Base-by-base conservation (phyloP, 1,140 invertebrate genomes). In the Musca domestica region DNA sequence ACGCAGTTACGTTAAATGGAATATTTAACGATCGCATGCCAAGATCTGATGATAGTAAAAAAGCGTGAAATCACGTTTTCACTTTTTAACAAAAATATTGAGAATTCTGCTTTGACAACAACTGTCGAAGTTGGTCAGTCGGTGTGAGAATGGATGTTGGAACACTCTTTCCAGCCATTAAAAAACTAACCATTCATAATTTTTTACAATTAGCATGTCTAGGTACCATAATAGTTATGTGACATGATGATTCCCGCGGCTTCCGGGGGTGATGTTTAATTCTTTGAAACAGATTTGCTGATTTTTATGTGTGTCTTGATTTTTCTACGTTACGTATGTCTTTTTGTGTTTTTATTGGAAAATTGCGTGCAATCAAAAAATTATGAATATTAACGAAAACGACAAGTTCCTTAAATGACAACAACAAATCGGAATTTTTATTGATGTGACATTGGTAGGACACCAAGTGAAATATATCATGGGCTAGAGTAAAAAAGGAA, bases 191-290 rank as follows among this genome's bases (percentile, higher is more conserved):
- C 14, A 46, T 64, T 64, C 61, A 64, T 64, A 64, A 27, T 64
- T 64, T 30, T 41, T 51, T 76, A 74, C 76, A 74, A 79, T 79
- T 79, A 79, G 77, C 77, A 79, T 77, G 77, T 79, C 74, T 77
- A 69, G 52, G 71, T 71, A 79, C 77, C 76, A 79, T 79, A 79
- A 77, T 79, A 71, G 70, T 72, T 79, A 72, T 75, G 77, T 77
- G 77, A 23, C 52, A 71, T 76, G 77, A 79, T 79, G 77, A 10
- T 41, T 77, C 77, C 77, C 72, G 73, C 73, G 73, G 75, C 25
- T 30, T 58, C 10, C 34, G 34, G 6, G 34, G 77, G 77, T 79
- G 79, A 78, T 79, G 71, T 70, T 65, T 72, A 69, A 74, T 76
- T 78, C 77, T 75, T 78, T 77, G 73, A 76, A 75, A 78, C 77